Evolutionary conservation across 2,888 invertebrate genomes (phyloP).

Genomic region (Pediacus dermestoides): DNA sequence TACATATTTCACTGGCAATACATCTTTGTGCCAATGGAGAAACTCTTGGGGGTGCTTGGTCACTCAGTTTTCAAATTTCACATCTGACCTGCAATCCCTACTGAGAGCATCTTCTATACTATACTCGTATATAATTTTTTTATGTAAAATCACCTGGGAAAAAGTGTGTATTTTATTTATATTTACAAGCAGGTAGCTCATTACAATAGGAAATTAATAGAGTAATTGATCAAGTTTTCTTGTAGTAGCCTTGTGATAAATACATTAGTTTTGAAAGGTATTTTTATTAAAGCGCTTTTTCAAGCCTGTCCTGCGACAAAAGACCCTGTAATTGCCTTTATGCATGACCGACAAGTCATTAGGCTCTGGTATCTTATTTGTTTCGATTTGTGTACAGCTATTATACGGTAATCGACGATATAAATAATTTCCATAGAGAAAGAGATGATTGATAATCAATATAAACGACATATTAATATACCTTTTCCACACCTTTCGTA

Average conservation of each 20-base stretch:
- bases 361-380: constrained; percentile 28
- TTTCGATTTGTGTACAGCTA: constrained; percentile 24
- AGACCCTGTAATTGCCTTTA: constrained; percentile 27
- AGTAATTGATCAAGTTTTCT: too few species aligned
- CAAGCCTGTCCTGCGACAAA: too few species aligned
- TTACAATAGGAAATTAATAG: too few species aligned
- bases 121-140: too few species aligned
- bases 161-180: too few species aligned
- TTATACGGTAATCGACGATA: constrained; percentile 35
- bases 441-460: constrained; percentile 46
- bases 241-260: too few species aligned
- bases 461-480: constrained; percentile 48
- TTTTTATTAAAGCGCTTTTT: too few species aligned
- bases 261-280: too few species aligned
- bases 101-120: constrained; percentile 2
- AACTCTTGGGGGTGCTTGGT: constrained; percentile 6
- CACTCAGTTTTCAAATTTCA: constrained; percentile 6
- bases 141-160: too few species aligned
- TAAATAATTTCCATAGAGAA: constrained; percentile 33
- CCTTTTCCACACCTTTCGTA: constrained; percentile 41
- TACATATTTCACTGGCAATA: neutral
- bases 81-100: neutral
- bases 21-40: too few species aligned
- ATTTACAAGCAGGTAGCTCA: too few species aligned
- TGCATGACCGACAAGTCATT: constrained; percentile 31